phyloP scores from a whole-genome alignment of 2,797 vertebrate genomes.

The Poecile montanus region DNA sequence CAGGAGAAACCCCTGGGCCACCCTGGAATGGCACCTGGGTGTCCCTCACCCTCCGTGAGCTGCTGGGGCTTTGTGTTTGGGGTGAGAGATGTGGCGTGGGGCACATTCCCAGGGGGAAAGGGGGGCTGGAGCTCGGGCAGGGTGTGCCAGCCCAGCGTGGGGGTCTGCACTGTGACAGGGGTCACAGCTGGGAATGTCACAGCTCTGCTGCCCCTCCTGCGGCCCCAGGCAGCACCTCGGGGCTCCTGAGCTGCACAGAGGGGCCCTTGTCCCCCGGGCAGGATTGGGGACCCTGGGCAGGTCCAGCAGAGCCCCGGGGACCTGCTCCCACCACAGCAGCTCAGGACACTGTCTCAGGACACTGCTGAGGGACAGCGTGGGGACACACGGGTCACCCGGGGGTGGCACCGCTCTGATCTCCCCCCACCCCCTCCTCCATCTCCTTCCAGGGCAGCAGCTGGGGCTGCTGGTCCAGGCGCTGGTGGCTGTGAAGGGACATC shows the following conservation, averaged over 20 bases:
- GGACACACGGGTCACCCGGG: neutral
- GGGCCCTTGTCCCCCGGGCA: too few relatives aligned
- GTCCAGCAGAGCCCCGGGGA: accelerated
- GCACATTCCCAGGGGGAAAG: neutral
- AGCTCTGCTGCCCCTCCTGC: neutral
- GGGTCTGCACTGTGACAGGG: neutral
- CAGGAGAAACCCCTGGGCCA: too few relatives aligned
- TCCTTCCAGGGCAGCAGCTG: neutral
- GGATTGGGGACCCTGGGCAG: neutral
- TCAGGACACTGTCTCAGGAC: too few relatives aligned
- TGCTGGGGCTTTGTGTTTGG: neutral
- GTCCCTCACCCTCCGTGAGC: neutral
- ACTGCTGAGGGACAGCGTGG: accelerated
- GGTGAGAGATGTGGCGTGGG: neutral
- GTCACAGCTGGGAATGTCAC: too few relatives aligned
- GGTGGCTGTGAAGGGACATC: too few relatives aligned
- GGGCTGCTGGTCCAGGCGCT: too few relatives aligned
- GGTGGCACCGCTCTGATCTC: neutral
- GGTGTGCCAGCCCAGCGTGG: accelerated
- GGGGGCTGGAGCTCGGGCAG: neutral
- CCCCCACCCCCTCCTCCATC: accelerated
- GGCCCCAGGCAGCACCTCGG: neutral
- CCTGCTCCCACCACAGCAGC: too few relatives aligned
- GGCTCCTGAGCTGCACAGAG: neutral
- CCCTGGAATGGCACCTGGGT: accelerated